Conservation (phyloP, 2,888 invertebrate species). For the Dicyrtoma fusca region DNA sequence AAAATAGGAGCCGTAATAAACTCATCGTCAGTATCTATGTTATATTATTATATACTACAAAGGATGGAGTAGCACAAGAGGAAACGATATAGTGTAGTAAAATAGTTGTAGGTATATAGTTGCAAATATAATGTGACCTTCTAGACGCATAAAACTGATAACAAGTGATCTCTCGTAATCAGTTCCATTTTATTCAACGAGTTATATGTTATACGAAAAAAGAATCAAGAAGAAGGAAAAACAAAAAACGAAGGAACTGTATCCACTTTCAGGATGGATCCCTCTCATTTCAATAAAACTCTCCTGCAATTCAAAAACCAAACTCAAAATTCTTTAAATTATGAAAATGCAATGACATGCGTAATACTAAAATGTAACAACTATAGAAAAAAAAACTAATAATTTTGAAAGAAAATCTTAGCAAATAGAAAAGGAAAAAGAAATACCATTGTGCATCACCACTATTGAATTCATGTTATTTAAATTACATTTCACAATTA, state of each 20-base stretch:
- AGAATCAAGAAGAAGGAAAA: constrained; percentile 8
- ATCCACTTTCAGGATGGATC: too few species aligned
- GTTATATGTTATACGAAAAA: constrained; percentile 8
- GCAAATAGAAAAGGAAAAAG: too few species aligned
- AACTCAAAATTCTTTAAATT: too few species aligned
- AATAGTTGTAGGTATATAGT: constrained; percentile 1
- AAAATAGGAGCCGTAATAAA: not conserved
- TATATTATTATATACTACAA: not conserved
- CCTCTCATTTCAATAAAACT: too few species aligned
- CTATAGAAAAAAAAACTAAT: not conserved
- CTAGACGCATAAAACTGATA: constrained; percentile 39
- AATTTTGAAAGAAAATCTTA: not conserved
- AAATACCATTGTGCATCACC: too few species aligned
- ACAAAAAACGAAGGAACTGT: too few species aligned
- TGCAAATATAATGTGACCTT: constrained; percentile 24
- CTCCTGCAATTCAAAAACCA: too few species aligned
- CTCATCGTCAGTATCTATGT: too few species aligned
- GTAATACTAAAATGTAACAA: too few species aligned
- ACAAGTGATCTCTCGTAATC: constrained; percentile 41
- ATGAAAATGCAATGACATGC: constrained; percentile 3
- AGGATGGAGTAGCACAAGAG: not conserved
- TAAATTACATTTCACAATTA: too few species aligned
- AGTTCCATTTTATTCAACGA: constrained; percentile 31
- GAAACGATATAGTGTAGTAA: not conserved
- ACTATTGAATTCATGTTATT: too few species aligned